phyloP scores from a whole-genome alignment of 2,888 invertebrate genomes.

The Pseudococcus viburni region DNA sequence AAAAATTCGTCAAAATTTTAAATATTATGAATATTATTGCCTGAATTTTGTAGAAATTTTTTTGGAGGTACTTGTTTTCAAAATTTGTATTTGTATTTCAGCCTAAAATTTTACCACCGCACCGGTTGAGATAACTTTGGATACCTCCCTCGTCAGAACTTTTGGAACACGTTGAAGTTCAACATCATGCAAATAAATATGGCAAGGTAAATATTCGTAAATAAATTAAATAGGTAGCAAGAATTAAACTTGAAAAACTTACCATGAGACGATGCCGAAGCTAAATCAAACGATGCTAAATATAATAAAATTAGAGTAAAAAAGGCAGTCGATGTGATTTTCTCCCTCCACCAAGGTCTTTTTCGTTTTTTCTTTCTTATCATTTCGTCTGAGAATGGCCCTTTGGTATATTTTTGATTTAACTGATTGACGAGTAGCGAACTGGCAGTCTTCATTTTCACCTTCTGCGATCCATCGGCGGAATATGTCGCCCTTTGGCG shows the following conservation, averaged over 20 bases:
- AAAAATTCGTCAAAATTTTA: too few species aligned
- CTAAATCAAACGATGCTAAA: constrained; percentile 8
- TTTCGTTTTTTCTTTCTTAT: constrained; percentile 22
- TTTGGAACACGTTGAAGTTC: too few species aligned
- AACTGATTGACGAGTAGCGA: constrained; percentile 12
- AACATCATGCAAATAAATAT: too few species aligned
- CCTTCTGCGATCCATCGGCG: constrained; percentile 48
- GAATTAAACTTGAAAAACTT: background rate
- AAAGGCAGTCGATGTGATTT: constrained; percentile 7
- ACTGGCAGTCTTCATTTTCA: constrained; percentile 52
- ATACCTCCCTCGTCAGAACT: too few species aligned
- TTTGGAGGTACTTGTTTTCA: too few species aligned
- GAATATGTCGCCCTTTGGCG: background rate
- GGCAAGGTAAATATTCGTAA: too few species aligned
- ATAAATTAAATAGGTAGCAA: background rate
- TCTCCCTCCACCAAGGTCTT: constrained; percentile 33
- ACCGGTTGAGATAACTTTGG: too few species aligned
- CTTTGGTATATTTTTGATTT: constrained; percentile 50
- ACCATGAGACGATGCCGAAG: constrained; percentile 1
- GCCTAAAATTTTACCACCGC: too few species aligned
- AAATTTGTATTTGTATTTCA: too few species aligned
- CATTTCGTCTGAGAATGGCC: constrained; percentile 12
- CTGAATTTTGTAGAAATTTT: too few species aligned
- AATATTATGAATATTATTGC: too few species aligned
- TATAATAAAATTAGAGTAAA: constrained; percentile 37